These are phyloP conservation scores for Tringa solitaria DNA, from an alignment of 2,113 vertebrate genomes.

Conservation along the genomic window DNA sequence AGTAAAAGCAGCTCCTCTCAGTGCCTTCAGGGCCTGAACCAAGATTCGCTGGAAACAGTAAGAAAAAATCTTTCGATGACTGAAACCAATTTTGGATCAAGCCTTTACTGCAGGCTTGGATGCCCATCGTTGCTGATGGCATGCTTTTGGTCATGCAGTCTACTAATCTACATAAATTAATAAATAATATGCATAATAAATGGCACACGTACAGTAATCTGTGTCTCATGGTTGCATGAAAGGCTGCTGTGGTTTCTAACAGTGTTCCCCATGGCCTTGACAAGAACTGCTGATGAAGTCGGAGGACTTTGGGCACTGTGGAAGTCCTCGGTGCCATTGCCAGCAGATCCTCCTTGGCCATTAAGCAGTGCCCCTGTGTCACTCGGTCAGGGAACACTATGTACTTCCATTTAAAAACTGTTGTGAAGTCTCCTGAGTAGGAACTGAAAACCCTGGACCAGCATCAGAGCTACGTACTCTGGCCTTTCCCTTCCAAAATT, in stretches of 20 bases:
- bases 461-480: background rate
- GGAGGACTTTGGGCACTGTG: background rate
- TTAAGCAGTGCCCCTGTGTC: background rate
- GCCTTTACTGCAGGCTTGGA: background rate
- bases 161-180: constrained; percentile 55
- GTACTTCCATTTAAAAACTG: constrained; percentile 2
- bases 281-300: background rate
- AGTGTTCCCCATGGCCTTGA: background rate
- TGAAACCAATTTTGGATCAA: constrained; percentile 17
- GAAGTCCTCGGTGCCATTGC: background rate
- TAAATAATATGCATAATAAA: constrained; percentile 34
- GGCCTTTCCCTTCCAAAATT: background rate
- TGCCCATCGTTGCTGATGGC: background rate
- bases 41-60: background rate
- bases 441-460: background rate
- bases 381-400: background rate
- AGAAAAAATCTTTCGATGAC: background rate
- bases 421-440: background rate
- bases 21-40: background rate
- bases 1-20: constrained; percentile 4
- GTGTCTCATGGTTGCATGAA: background rate
- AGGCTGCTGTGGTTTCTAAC: background rate
- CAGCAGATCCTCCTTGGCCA: background rate
- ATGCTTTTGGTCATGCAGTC: constrained; percentile 23
- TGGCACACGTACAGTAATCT: background rate